phyloP scores from a whole-genome alignment of 1,140 invertebrate species.

The Micrasema longulum region DNA sequence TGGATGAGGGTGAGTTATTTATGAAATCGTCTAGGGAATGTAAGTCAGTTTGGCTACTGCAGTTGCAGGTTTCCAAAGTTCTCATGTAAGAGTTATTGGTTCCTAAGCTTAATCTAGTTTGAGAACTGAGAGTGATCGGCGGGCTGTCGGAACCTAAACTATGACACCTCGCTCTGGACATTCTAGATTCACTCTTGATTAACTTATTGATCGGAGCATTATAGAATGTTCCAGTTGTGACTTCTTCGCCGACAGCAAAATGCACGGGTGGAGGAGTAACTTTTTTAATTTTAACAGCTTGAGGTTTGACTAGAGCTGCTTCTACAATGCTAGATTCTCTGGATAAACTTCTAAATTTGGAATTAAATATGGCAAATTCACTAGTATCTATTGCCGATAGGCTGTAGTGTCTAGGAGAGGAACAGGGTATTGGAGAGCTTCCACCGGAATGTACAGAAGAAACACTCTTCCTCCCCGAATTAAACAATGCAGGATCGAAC shows the following conservation, averaged over 20 bases:
- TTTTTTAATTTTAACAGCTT: conserved; percentile 36
- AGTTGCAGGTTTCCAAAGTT: conserved; percentile 71
- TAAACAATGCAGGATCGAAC: conserved; percentile 73
- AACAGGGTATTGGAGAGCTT: conserved; percentile 64
- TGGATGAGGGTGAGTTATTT: conserved; percentile 67
- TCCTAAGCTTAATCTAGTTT: conserved; percentile 73
- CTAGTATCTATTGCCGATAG: conserved; percentile 72
- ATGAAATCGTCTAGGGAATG: conserved; percentile 70
- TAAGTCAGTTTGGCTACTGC: conserved; percentile 78
- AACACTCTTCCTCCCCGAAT: conserved; percentile 62
- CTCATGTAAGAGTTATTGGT: conserved; percentile 65
- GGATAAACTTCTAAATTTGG: conserved; percentile 63
- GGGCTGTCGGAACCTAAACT: conserved; percentile 72
- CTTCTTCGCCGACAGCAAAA: conserved; percentile 76
- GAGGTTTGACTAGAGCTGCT: conserved; percentile 57
- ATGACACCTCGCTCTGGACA: conserved; percentile 69
- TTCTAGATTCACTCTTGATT: conserved; percentile 54
- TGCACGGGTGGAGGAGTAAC: conserved; percentile 67
- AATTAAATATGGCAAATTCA: conserved; percentile 64
- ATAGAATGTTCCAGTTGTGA: conserved; percentile 65
- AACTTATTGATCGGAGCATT: conserved; percentile 53
- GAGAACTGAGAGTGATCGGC: conserved; percentile 68
- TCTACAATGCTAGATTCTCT: conserved; percentile 65
- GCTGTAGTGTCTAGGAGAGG: conserved; percentile 71
- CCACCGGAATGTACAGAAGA: conserved; percentile 59